A percentile compares a stretch with the other conserved stretches of the same genome.
These are phyloP conservation scores for Chionoecetes opilio DNA, from an alignment of 1,140 invertebrate genomes.

Conservation along the genomic window DNA sequence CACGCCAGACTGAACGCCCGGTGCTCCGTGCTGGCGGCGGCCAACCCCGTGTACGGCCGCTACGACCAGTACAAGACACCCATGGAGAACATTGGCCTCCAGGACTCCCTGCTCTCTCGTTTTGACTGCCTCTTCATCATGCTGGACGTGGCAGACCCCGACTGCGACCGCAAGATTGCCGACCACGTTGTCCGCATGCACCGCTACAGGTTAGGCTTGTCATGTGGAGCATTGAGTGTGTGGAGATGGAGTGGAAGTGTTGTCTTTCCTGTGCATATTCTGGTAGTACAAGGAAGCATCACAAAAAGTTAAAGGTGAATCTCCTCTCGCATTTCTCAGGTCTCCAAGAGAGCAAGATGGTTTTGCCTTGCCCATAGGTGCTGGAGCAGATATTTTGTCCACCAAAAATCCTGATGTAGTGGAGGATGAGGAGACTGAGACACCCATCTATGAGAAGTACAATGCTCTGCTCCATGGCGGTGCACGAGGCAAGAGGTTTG, in stretches of 20 bases:
- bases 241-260: background rate
- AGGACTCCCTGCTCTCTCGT: slow-evolving; percentile 98
- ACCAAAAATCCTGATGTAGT: slow-evolving; percentile 90
- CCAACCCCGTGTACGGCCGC: slow-evolving; percentile 99
- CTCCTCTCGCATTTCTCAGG: slow-evolving; percentile 83
- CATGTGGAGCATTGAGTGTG: background rate
- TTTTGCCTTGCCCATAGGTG: slow-evolving; percentile 93
- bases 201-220: slow-evolving; percentile 87
- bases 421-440: slow-evolving; percentile 86
- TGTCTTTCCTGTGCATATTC: background rate
- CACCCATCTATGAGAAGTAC: slow-evolving; percentile 96
- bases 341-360: slow-evolving; percentile 97
- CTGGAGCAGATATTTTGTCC: slow-evolving; percentile 91
- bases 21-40: slow-evolving; percentile 98
- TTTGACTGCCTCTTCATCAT: slow-evolving; percentile 99
- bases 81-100: slow-evolving; percentile 99
- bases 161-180: slow-evolving; percentile 95
- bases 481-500: slow-evolving; percentile 87
- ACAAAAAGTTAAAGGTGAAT: background rate
- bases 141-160: slow-evolving; percentile 95
- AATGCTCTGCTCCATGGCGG: slow-evolving; percentile 94
- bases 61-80: slow-evolving; percentile 99
- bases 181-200: slow-evolving; percentile 99
- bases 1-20: slow-evolving; percentile 98
- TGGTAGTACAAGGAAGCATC: too few species aligned